Conservation (phyloP, 2,113 vertebrate species). For the Pedionomus torquatus region DNA sequence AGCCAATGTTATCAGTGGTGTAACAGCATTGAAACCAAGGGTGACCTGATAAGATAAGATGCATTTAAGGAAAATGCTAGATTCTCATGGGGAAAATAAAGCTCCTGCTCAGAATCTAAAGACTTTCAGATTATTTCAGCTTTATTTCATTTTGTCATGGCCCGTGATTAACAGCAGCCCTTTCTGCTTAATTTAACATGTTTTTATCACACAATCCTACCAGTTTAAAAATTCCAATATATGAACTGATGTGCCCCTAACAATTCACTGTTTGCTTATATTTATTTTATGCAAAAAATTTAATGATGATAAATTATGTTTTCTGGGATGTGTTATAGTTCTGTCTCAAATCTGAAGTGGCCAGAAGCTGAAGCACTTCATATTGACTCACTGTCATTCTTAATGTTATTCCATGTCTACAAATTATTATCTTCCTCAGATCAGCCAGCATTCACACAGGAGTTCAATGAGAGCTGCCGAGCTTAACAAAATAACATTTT, state of each 20-base stretch:
- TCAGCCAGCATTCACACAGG: background rate
- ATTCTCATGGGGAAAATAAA: background rate
- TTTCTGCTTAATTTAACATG: conserved; percentile 3
- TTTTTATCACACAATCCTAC: background rate
- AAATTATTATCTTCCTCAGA: background rate
- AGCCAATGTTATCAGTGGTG: background rate
- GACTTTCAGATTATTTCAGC: background rate
- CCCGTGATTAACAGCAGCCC: background rate
- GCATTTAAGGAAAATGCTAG: background rate
- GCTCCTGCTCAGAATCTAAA: background rate
- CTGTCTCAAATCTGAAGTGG: background rate
- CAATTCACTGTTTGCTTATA: background rate
- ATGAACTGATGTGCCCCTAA: background rate
- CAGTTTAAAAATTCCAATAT: background rate
- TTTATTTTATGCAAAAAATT: background rate
- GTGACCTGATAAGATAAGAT: background rate
- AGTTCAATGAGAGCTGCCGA: background rate
- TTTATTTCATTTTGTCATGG: background rate
- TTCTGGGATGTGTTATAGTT: background rate
- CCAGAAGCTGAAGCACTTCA: background rate
- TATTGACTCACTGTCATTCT: background rate
- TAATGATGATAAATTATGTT: background rate
- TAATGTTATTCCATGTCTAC: background rate
- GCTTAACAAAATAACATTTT: background rate
- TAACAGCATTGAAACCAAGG: background rate